Base-by-base conservation (phyloP, 2,888 invertebrate species). In the Stenodera caucasica region DNA sequence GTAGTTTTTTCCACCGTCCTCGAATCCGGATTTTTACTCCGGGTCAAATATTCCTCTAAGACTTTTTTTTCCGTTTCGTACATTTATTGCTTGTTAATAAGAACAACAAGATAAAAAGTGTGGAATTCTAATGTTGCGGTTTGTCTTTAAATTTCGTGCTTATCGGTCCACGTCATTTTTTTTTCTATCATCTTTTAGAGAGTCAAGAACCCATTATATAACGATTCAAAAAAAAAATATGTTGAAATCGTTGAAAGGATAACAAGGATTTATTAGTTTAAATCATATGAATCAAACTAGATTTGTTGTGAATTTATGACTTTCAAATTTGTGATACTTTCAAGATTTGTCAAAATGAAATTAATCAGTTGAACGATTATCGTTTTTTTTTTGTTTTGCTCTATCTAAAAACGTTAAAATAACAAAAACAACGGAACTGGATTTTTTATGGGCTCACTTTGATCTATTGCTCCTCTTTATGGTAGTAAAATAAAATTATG, bases 41-140 rank as follows among this genome's bases (percentile, higher is more conserved):
- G n/a, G n/a, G n/a, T n/a, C n/a, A n/a, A n/a, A n/a, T n/a, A n/a
- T n/a, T n/a, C n/a, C n/a, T n/a, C n/a, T n/a, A n/a, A n/a, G n/a
- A n/a, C n/a, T n/a, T n/a, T n/a, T n/a, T n/a, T n/a, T n/a, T n/a
- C n/a, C n/a, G n/a, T n/a, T n/a, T n/a, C n/a, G n/a, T n/a, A n/a
- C n/a, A n/a, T 40, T 40, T 40, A 40, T 40, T 18, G 37, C 37
- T 40, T 18, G 37, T 40, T 40, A 40, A 40, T 40, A 40, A 18
- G 37, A 35, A 12, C n/a, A 37, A 37, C 14, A 37, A 37, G 15
- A 37, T 9, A 40, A 40, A 40, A 40, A 1, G 45, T 45, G 21
- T 21, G 15, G 45, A 45, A 45, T 45, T 18, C 45, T 45, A 45
- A 45, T 45, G 18, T 45, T 18, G 45, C 15, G 45, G 45, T 12